Conservation (phyloP, 2,797 vertebrate species). For the Antennarius maculatus region DNA sequence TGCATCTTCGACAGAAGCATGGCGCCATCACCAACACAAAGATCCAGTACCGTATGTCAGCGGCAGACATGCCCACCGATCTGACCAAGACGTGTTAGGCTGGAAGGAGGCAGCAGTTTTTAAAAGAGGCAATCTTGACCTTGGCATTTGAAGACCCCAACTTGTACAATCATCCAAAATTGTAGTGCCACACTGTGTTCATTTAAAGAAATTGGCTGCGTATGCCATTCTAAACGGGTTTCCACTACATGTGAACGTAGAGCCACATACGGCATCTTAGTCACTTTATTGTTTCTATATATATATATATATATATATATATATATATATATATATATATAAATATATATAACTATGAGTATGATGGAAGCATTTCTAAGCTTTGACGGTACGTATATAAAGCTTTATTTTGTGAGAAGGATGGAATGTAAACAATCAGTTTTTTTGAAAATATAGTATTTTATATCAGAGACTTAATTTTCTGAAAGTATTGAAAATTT, state of each 20-base stretch:
- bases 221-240: constrained; percentile 84
- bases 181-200: constrained; percentile 87
- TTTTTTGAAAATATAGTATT: constrained; percentile 84
- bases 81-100: constrained; percentile 91
- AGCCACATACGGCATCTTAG: constrained; percentile 78
- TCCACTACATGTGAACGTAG: constrained; percentile 85
- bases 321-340: constrained; percentile 77
- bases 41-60: constrained; percentile 94
- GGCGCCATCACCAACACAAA: constrained; percentile 99
- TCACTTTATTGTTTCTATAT: constrained; percentile 86
- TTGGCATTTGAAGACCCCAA: constrained; percentile 78
- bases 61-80: constrained; percentile 86
- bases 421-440: constrained; percentile 82
- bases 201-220: constrained; percentile 72
- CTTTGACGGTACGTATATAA: constrained; percentile 80
- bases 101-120: constrained; percentile 26
- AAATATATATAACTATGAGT: constrained; percentile 65
- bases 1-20: constrained; percentile 98
- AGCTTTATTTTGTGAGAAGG: constrained; percentile 86
- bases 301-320: constrained; percentile 76
- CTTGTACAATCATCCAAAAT: constrained; percentile 84
- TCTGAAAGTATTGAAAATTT: constrained; percentile 83
- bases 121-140: constrained; percentile 68
- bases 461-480: constrained; percentile 87
- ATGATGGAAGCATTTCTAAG: constrained; percentile 81